Base-by-base conservation (phyloP, 2,888 invertebrate genomes). In the Caenorhabditis virilis region DNA sequence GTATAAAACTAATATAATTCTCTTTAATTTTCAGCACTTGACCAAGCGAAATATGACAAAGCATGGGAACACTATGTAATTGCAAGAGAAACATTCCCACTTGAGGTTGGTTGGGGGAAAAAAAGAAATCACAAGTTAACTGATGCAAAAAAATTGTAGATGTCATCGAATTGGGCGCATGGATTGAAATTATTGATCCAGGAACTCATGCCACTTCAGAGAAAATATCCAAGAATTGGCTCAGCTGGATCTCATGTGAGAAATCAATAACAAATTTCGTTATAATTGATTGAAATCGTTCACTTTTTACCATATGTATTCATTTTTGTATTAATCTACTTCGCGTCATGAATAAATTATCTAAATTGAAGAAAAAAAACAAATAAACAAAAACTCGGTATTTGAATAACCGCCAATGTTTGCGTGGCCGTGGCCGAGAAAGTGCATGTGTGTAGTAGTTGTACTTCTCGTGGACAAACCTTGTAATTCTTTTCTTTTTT, bases 11-110 rank as follows among this genome's bases (percentile, higher is more conserved):
- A n/a, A n/a, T n/a, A n/a, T n/a, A n/a, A n/a, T n/a, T n/a, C n/a
- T n/a, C n/a, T n/a, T n/a, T n/a, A n/a, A n/a, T n/a, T 64, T 77
- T 51, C 58, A 78, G 78, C 77, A 3, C 61, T 79, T 25, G 79
- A 79, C 42, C 69, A 75, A 25, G 74, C 58, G 20, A 48, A 57
- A 18, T 77, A 76, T 55, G 73, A 72, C n/a, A 74, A 77, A 39
- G 78, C 78, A 16, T 53, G 49, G 55, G 39, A 42, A 16, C 23
- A 55, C 25, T 64, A 48, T 39, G 35, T 41, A 13, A 15, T 13
- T 1, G 38, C 54, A 16, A 18, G 38, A 6, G 33, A 46, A 13
- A 46, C 13, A 7, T 38, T 48, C 42, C 47, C 54, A n/a, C 49
- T 52, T 30, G 64, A 64, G 41, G 35, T 45, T 2, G 7, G 9